Evolutionary conservation across 2,888 invertebrate species (phyloP), one percentile per base, ranked within the genome.

Genomic region (Scrobipalpa atriplicella): DNA sequence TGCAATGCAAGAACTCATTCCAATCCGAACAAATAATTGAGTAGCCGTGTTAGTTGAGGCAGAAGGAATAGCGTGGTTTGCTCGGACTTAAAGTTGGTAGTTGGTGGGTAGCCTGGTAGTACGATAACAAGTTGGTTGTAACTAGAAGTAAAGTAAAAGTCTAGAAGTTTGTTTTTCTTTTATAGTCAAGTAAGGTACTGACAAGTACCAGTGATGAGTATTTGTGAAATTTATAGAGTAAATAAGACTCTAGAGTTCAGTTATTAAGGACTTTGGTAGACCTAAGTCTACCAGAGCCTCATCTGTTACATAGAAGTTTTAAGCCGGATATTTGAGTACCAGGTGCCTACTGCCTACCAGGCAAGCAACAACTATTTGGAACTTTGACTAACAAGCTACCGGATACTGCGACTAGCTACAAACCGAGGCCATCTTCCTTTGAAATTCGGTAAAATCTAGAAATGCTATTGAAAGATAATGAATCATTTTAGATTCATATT

Each of bases 21-120:
- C 36, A n/a, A 58, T 58, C n/a, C 8, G 38, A 58, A 38, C 58
- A 29, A 58, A 58, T 58, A 58, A 58, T 58, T 58, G 58, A 58
- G 21, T 56, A 56, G 54, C 54, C 11, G 54, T 13, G 54, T 29
- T 21, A 56, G 54, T 21, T 13, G 54, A 56, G 54, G 54, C 29
- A 29, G 21, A 52, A 56, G 54, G 47, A 47, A n/a, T n/a, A n/a
- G n/a, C 6, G 47, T n/a, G 47, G 21, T 13, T 21, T 29, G 54
- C 47, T 47, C 47, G n/a, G n/a, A 43, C 43, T n/a, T n/a, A n/a
- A 47, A 47, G 47, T 47, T 47, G 47, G n/a, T 47, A 16, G 47
- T 16, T 47, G 47, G 47, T 16, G n/a, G 47, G 29, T 29, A 29
- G 29, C 47, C n/a, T 47, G n/a, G n/a, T 47, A 47, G 1, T n/a